Evolutionary conservation across 2,888 invertebrate genomes (phyloP), one percentile per base, ranked within the genome.

Genomic region (Xestia ashworthii): DNA sequence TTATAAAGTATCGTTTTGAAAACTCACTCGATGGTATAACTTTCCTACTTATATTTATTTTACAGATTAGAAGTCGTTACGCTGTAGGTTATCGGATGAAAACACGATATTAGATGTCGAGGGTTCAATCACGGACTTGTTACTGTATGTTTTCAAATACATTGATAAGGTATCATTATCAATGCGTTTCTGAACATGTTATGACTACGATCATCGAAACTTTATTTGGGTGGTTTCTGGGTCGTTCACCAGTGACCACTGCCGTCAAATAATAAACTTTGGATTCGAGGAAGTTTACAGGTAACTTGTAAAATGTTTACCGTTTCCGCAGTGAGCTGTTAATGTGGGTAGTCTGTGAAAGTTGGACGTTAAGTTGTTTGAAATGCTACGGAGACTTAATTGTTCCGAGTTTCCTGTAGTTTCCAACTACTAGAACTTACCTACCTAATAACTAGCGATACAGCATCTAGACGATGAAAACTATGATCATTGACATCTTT

Each of bases 71-170:
- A 55, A 48, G 48, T n/a, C 19, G 55, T 65, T 46, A 32, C 16
- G 53, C 48, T 71, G 55, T 71, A 85, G 71, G 73, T 77, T 86
- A 86, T 86, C 77, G 60, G 46, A 64, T 81, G 14, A 50, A 85
- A 64, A 74, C 44, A 81, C 11, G 70, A 83, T 76, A 81, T 70
- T 25, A 62, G 44, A 55, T 72, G 72, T 70, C 76, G 66, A 50
- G 72, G 48, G 83, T 65, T 86, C 71, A 77, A 69, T 44, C n/a
- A 48, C 44, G 48, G 60, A 65, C 58, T 41, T 50, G n/a, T 50
- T 55, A 58, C 25, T 55, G 48, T 32, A 55, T 75, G 50, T 74
- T 80, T 71, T 62, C 55, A 44, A 67, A 73, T 50, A 70, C 22
- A 25, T 44, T 80, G 72, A 81, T 44, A 72, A 38, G 48, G 11